Base-by-base conservation (phyloP, 2,113 vertebrate species). In the Tetrao urogallus region DNA sequence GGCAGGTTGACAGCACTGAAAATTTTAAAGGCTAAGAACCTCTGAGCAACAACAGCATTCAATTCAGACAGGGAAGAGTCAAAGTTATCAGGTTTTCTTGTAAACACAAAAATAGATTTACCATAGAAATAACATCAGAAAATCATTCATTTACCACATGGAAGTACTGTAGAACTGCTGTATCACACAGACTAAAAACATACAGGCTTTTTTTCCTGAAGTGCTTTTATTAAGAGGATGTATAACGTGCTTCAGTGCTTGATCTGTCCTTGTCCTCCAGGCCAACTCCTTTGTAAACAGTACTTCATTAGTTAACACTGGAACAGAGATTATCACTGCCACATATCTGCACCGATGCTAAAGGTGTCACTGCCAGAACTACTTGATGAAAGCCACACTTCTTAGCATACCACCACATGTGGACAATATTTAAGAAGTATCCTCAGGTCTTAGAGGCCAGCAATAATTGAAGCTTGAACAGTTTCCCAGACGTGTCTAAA, bases 281-380 rank as follows among this genome's bases (percentile, higher is more conserved):
- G 13, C 38, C 36, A 47, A 45, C 42, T 24, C 22, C 66, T 54
- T 38, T 43, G 19, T 4, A 15, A 81, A 16, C n/a, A 45, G 30
- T 11, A 13, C 2, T 40, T 20, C 30, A 2, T 1, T 5, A 24
- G 24, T 1, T 30, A 18, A 1, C 36, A 0, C n/a, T n/a, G 38
- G 42, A 52, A 27, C 8, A 79, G n/a, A 40, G 22, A 8, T 4
- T 25, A 10, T 4, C 45, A 2, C 70, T 54, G 30, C 40, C n/a
- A 1, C 2, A 22, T 5, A 5, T 9, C 0, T 27, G 50, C 27
- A 32, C 1, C 48, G 50, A 22, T 1, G 18, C 40, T 28, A 18
- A 27, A 30, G 47, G 9, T 70, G 9, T 30, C 36, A 12, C 11
- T 3, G 20, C 28, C 65, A 76, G 32, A 66, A 25, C 9, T 9